Evolutionary conservation across 92 coral and sea anemone species (phyloP).

Genomic region (Parazoanthus atlanticus): DNA sequence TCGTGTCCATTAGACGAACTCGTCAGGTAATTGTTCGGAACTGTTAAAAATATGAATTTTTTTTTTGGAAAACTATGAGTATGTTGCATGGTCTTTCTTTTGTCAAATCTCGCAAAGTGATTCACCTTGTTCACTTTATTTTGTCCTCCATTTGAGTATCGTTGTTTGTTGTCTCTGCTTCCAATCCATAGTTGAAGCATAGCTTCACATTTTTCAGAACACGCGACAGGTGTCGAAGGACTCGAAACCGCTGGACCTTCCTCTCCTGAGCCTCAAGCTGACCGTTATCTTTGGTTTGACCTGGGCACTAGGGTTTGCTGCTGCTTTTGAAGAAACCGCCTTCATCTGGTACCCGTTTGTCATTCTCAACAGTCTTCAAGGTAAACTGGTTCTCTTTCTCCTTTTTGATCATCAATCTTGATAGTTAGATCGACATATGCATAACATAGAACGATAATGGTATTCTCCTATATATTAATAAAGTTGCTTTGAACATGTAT

Average conservation of each 20-base stretch:
- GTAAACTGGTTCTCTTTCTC: not conserved
- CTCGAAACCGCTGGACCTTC: conserved; percentile 20
- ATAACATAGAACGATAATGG: not conserved
- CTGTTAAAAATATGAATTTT: no score
- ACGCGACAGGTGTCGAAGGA: conserved; percentile 24
- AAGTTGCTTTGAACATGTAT: no score
- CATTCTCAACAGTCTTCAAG: conserved; percentile 31
- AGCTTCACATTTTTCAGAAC: not conserved
- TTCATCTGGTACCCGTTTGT: conserved; percentile 27
- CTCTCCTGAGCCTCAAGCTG: conserved; percentile 24
- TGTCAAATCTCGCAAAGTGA: not conserved
- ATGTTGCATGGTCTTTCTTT: no score
- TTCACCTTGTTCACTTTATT: not conserved
- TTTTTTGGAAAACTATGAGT: no score
- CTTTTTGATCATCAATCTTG: not conserved
- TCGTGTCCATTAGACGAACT: not conserved
- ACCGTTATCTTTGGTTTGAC: conserved; percentile 36
- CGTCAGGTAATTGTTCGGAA: not conserved
- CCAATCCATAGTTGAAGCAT: not conserved
- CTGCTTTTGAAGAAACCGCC: conserved; percentile 27
- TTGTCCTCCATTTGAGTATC: not conserved
- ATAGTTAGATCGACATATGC: no score
- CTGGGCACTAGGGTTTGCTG: conserved; percentile 41
- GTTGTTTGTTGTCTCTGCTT: not conserved
- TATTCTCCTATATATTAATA: no score